Conservation (phyloP, 2,797 vertebrate genomes). For the Sebastes jordani region DNA sequence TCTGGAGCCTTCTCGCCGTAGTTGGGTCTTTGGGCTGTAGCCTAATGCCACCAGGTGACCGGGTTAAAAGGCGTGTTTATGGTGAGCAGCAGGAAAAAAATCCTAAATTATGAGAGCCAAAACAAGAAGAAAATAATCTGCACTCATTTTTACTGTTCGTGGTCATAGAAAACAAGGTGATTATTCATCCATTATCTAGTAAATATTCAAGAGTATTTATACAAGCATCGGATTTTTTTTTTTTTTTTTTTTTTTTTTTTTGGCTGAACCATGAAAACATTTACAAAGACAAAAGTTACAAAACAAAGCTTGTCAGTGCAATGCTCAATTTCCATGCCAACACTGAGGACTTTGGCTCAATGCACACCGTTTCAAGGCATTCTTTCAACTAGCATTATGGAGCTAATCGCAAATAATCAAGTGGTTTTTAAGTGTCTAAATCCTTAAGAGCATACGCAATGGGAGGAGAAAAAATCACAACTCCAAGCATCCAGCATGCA, state of each 20-base stretch:
- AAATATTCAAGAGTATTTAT: conserved; percentile 62
- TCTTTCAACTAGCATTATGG: conserved; percentile 59
- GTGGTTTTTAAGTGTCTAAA: conserved; percentile 66
- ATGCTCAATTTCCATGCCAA: conserved; percentile 73
- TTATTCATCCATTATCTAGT: conserved; percentile 54
- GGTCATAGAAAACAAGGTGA: conserved; percentile 49
- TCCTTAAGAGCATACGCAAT: conserved; percentile 53
- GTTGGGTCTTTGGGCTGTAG: conserved; percentile 75
- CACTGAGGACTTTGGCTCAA: conserved; percentile 73
- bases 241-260: conserved; percentile 6
- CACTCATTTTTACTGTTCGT: conserved; percentile 29
- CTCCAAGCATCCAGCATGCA: conserved; percentile 74
- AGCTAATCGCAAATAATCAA: conserved; percentile 63
- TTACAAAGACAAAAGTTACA: conserved; percentile 60
- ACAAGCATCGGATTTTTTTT: conserved; percentile 46
- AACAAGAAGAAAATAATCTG: conserved; percentile 18
- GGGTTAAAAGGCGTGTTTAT: conserved; percentile 60
- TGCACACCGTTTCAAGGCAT: conserved; percentile 72
- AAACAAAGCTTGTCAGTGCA: conserved; percentile 76
- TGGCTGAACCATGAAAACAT: conserved; percentile 61
- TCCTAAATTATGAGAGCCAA: conserved; percentile 39
- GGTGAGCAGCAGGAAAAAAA: conserved; percentile 62
- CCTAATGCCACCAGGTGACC: conserved; percentile 70
- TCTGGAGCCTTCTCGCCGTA: conserved; percentile 42
- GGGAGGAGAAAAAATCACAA: conserved; percentile 18